Evolutionary conservation across 2,888 invertebrate species (phyloP).

Genomic region (Cantharis rustica): DNA sequence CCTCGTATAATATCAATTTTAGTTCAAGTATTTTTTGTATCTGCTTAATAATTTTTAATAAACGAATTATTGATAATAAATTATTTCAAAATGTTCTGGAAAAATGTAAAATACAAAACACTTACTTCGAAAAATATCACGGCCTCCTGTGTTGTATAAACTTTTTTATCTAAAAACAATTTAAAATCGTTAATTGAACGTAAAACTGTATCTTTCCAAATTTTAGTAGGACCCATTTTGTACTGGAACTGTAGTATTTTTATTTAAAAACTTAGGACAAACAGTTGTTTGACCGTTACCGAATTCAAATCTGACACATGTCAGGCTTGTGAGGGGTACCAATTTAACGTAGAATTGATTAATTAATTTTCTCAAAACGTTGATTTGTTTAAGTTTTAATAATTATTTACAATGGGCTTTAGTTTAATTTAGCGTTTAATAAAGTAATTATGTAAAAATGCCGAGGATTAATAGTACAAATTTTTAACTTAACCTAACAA

Average conservation of each 20-base stretch:
- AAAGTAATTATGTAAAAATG: not conserved
- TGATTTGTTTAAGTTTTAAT: not conserved
- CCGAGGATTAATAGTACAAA: not conserved
- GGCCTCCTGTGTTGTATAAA: not conserved
- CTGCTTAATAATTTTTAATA: too few relatives aligned
- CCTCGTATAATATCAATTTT: too few relatives aligned
- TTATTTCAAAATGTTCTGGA: not conserved
- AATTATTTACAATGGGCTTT: not conserved
- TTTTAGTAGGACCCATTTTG: not conserved
- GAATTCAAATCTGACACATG: not conserved
- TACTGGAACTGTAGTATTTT: not conserved
- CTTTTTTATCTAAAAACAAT: not conserved
- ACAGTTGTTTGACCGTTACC: not conserved
- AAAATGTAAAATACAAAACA: not conserved
- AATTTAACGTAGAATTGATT: not conserved
- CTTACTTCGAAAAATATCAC: constrained; percentile 1
- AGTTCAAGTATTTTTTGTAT: too few relatives aligned
- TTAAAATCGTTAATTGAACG: not conserved
- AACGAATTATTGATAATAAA: not conserved
- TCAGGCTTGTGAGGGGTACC: not conserved
- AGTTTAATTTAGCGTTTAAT: not conserved
- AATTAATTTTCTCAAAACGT: not conserved
- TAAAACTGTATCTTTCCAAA: not conserved
- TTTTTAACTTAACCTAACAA: not conserved
- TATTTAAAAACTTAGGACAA: not conserved